These are phyloP conservation scores for Ectemnius lituratus DNA, from an alignment of 2,888 invertebrate species.

Conservation along the genomic window DNA sequence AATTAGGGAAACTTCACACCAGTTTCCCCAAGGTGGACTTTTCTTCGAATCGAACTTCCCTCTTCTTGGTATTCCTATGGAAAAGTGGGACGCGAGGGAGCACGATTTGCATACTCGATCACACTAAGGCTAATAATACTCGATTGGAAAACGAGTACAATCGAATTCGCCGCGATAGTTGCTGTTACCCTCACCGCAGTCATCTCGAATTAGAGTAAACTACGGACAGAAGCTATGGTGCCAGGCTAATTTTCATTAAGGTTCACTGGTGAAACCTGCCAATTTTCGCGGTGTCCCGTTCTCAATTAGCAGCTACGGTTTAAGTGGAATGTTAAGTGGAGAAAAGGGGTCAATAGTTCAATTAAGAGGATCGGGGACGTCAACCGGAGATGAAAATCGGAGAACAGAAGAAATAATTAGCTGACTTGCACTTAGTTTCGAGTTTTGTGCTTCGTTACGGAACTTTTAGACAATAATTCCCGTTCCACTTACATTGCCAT, in stretches of 20 bases:
- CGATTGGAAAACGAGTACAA: conserved; percentile 16
- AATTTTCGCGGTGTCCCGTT: conserved; percentile 30
- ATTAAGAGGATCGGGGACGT: conserved; percentile 5
- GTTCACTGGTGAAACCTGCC: conserved; percentile 33
- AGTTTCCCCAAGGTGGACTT: too few species aligned
- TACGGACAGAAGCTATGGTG: conserved; percentile 42
- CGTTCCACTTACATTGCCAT: not conserved
- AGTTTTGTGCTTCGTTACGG: not conserved
- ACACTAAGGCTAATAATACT: too few species aligned
- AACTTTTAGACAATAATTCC: too few species aligned
- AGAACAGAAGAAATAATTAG: too few species aligned
- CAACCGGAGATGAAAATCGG: too few species aligned
- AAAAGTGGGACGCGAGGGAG: too few species aligned
- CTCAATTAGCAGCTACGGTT: conserved; percentile 51
- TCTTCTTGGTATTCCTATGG: too few species aligned
- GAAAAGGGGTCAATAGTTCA: conserved; percentile 42
- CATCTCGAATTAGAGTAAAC: not conserved
- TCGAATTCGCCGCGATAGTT: conserved; percentile 43
- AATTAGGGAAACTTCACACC: too few species aligned
- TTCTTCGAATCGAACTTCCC: too few species aligned
- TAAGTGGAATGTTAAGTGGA: conserved; percentile 39
- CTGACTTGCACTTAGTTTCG: not conserved
- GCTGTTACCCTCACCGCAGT: conserved; percentile 10
- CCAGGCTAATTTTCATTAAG: conserved; percentile 57
- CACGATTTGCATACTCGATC: too few species aligned